Evolutionary conservation across 2,113 vertebrate species (phyloP), one percentile per base, ranked within the genome.

Genomic region (Hipposideros armiger): DNA sequence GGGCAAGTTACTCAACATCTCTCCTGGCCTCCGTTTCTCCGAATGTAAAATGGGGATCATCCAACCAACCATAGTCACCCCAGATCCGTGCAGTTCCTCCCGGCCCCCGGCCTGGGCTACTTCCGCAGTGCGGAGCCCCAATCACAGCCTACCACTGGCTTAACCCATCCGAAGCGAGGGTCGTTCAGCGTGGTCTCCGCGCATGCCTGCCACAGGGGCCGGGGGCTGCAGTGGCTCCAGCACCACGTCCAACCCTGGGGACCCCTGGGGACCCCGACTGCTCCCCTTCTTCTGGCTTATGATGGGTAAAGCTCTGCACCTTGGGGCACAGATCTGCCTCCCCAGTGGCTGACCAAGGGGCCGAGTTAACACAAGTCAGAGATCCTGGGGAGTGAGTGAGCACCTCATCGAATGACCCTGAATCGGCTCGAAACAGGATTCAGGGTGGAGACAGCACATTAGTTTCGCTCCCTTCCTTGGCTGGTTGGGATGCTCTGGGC

Each of bases 71-170:
- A 3, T 0, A 30, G 32, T 47, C 24, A n/a, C 56, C 56, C 42
- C 42, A 42, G 32, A 32, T 3, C 40, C 26, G 1, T 50, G 47
- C 6, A 1, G 70, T 19, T 36, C n/a, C 76, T 70, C 60, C 54
- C 24, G n/a, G 24, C 15, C 28, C 83, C 1, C 1, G 54, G 32
- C 42, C 8, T n/a, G 6, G 94, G 32, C 77, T 45, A 0, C 60
- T 7, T 32, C 36, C 84, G 42, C 40, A 14, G 14, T 60, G n/a
- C 66, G 40, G 17, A 56, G 45, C 3, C 20, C 36, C 30, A 1
- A 0, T 62, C 17, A 1, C 26, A 0, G 32, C 2, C 24, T 7
- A 0, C 4, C 2, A 1, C 26, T 56, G 36, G 30, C 72, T 47
- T 16, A 20, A 28, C 36, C 14, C 47, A 5, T 28, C 32, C 11